Evolutionary conservation across 2,113 vertebrate species (phyloP).

Genomic region (Empidonax alnorum): DNA sequence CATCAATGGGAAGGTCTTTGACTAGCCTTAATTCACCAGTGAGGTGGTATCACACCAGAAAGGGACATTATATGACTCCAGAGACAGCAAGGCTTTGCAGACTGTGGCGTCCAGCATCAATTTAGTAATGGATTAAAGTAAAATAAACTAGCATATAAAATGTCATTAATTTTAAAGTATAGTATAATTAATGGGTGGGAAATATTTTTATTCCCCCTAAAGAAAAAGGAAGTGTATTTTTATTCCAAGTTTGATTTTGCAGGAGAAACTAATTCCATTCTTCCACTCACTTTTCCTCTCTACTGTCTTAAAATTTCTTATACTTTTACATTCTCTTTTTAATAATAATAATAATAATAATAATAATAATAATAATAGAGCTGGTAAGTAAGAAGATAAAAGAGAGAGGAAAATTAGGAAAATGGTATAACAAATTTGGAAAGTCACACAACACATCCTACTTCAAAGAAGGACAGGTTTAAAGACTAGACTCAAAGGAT

Average conservation of each 20-base stretch:
- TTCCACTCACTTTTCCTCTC: background rate
- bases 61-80: background rate
- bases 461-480: background rate
- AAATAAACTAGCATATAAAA: background rate
- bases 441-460: background rate
- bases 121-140: background rate
- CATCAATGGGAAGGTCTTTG: background rate
- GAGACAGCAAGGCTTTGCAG: background rate
- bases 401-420: background rate
- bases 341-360: background rate
- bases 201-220: background rate
- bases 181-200: background rate
- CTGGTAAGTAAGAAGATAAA: background rate
- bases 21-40: background rate
- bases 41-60: background rate
- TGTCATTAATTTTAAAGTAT: background rate
- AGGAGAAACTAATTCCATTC: background rate
- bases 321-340: background rate
- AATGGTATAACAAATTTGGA: background rate
- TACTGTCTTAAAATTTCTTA: background rate
- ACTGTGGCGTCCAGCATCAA: background rate
- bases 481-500: background rate
- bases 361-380: background rate
- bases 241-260: background rate
- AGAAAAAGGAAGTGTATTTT: background rate